Evolutionary conservation across 1,140 invertebrate genomes (phyloP).

Genomic region (Ostrea edulis): DNA sequence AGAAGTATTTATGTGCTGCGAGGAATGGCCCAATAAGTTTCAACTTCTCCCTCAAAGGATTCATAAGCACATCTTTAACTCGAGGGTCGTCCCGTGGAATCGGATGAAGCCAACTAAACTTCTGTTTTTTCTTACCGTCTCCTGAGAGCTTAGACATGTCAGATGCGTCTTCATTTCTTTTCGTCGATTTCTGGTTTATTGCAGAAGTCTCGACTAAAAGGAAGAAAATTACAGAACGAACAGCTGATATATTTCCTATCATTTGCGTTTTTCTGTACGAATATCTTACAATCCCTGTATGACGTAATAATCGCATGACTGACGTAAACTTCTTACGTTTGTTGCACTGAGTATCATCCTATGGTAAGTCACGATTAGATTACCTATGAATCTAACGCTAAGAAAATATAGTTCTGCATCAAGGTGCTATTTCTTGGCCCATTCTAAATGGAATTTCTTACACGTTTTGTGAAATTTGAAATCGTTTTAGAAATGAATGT

Average conservation of each 20-base stretch:
- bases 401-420: no score
- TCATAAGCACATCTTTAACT: not conserved
- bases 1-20: conserved; percentile 57
- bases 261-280: no score
- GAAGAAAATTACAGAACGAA: not conserved
- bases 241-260: not conserved
- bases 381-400: no score
- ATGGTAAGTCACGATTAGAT: no score
- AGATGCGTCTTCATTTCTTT: not conserved
- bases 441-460: no score
- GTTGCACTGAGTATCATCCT: no score
- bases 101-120: conserved; percentile 46
- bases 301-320: no score
- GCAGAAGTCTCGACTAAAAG: not conserved
- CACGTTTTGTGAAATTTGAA: no score
- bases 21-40: conserved; percentile 47
- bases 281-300: no score
- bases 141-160: not conserved
- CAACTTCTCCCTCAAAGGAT: conserved; percentile 21
- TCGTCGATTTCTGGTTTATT: not conserved
- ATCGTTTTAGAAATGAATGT: no score
- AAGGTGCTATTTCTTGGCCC: no score
- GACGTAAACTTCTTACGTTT: no score
- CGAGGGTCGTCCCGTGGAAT: not conserved
- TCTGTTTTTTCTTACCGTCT: not conserved